Evolutionary conservation across 1,140 invertebrate genomes (phyloP).

Genomic region (Spodoptera litura): DNA sequence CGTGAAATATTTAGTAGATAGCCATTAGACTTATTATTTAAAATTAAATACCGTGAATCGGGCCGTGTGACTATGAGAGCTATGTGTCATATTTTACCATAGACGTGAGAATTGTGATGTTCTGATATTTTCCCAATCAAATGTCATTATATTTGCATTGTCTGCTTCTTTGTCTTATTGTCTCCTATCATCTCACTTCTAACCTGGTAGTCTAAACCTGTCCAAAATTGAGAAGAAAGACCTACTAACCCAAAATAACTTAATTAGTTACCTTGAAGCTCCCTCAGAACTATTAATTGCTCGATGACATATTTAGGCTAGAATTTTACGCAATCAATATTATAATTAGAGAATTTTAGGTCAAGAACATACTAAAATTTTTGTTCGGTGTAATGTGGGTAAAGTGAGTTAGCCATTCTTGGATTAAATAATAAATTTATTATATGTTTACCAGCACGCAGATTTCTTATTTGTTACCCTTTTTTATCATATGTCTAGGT

Average conservation of each 20-base stretch:
- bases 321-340: constrained; percentile 14
- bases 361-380: constrained; percentile 13
- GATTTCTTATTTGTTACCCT: too few species aligned
- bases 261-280: constrained; percentile 1
- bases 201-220: neutral
- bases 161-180: too few species aligned
- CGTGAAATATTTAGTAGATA: neutral
- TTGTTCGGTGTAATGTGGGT: neutral
- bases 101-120: too few species aligned
- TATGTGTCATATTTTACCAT: neutral
- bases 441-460: too few species aligned
- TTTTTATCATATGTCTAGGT: too few species aligned
- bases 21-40: neutral
- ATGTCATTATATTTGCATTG: too few species aligned
- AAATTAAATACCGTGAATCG: neutral
- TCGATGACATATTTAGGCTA: constrained; percentile 26
- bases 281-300: constrained; percentile 12
- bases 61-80: neutral
- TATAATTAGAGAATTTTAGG: constrained; percentile 27
- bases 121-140: too few species aligned
- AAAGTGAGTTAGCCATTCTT: too few species aligned
- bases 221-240: too few species aligned
- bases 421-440: too few species aligned
- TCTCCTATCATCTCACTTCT: too few species aligned
- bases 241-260: neutral